phyloP scores from a whole-genome alignment of 1,140 invertebrate species.

The Drosophila kurseongensis region DNA sequence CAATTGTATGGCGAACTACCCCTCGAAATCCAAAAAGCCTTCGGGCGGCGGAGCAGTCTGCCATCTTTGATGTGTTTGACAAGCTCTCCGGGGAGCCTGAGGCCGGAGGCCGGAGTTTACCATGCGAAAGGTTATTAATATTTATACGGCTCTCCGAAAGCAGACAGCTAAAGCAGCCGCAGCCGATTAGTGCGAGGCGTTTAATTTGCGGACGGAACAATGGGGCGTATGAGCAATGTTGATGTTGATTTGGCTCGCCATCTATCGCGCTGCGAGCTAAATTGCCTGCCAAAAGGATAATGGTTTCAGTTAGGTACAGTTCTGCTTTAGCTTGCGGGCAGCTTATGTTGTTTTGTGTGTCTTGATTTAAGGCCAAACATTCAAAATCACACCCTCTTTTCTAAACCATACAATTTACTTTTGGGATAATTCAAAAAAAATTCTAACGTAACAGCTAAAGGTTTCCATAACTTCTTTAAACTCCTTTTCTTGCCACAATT shows the following conservation, averaged over 20 bases:
- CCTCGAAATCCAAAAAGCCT: conserved; percentile 2
- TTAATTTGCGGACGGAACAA: conserved; percentile 52
- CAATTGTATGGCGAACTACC: conserved; percentile 63
- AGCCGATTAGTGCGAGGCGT: conserved; percentile 64
- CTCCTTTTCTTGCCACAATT: no score
- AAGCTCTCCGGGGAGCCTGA: conserved; percentile 36
- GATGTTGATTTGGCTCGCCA: conserved; percentile 32
- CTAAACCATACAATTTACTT: no score
- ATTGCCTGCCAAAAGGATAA: conserved; percentile 34
- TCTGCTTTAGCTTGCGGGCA: background rate
- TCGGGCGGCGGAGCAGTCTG: conserved; percentile 13
- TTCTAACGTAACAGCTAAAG: no score
- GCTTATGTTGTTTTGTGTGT: background rate
- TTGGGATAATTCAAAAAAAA: no score
- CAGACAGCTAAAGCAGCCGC: conserved; percentile 24
- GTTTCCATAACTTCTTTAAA: no score
- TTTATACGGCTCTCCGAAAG: conserved; percentile 66
- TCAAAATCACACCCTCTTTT: no score
- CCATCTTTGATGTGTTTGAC: conserved; percentile 73
- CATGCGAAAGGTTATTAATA: conserved; percentile 77
- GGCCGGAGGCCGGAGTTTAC: conserved; percentile 14
- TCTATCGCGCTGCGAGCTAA: background rate
- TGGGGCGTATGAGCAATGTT: conserved; percentile 54
- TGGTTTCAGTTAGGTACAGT: conserved; percentile 8
- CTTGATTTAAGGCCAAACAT: background rate